Percentiles rank a stretch among this genome's conserved stretches.
phyloP scores from a whole-genome alignment of 2,113 vertebrate species.

The Paramormyrops kingsleyae region DNA sequence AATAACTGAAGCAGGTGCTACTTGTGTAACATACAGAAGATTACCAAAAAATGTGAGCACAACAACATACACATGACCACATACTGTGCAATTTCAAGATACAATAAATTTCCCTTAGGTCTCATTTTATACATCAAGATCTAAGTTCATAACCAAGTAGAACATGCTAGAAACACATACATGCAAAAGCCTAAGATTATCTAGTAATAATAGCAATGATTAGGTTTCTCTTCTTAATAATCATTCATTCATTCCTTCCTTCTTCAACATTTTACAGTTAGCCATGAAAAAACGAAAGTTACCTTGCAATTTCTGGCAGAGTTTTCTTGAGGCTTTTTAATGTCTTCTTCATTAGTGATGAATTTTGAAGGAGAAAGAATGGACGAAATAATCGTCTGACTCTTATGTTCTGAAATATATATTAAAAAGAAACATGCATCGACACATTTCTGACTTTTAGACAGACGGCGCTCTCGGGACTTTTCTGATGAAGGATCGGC shows the following conservation, averaged over 20 bases:
- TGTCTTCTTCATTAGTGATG: conserved; percentile 96
- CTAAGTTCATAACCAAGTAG: neutral
- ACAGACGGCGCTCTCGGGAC: neutral
- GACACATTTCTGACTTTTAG: neutral
- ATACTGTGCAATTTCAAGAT: neutral
- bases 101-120: neutral
- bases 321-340: conserved; percentile 88
- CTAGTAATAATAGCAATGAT: neutral
- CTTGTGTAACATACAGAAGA: neutral
- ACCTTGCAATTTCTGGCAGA: conserved; percentile 90
- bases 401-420: conserved; percentile 62
- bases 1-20: neutral
- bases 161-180: neutral
- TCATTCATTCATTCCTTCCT: neutral
- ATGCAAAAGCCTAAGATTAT: neutral
- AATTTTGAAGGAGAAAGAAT: conserved; percentile 94
- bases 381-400: conserved; percentile 80
- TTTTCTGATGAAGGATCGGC: neutral
- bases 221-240: neutral
- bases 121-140: neutral
- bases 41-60: neutral
- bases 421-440: neutral
- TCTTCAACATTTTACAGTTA: neutral
- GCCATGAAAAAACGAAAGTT: conserved; percentile 53
- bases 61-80: neutral